A percentile compares a stretch with the other conserved stretches of the same genome.
phyloP scores from a whole-genome alignment of 2,888 invertebrate species.

The Myathropa florea region DNA sequence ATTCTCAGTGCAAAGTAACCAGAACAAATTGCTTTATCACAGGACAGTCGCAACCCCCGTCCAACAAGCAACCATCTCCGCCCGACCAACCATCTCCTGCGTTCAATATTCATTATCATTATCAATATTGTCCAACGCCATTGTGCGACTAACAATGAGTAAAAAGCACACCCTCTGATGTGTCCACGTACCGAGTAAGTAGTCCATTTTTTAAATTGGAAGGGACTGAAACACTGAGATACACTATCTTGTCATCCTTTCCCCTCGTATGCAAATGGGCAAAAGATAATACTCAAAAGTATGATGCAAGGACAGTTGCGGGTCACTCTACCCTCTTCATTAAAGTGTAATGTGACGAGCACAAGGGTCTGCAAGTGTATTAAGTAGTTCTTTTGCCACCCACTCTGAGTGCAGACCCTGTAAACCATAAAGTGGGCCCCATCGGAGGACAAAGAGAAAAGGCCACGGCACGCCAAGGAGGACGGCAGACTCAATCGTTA shows the following conservation, averaged over 20 bases:
- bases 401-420: no score
- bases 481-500: slow-evolving; percentile 44
- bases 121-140: slow-evolving; percentile 65
- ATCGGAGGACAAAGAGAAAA: background rate
- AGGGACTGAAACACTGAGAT: slow-evolving; percentile 5
- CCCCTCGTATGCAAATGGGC: background rate
- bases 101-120: slow-evolving; percentile 70
- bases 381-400: background rate
- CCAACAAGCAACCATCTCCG: no score
- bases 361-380: slow-evolving; percentile 12
- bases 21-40: slow-evolving; percentile 68
- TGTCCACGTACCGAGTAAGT: slow-evolving; percentile 26
- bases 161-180: slow-evolving; percentile 17
- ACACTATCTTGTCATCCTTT: background rate
- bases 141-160: slow-evolving; percentile 48
- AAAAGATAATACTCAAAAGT: slow-evolving; percentile 27
- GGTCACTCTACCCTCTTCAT: slow-evolving; percentile 52
- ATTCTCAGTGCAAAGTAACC: slow-evolving; percentile 58
- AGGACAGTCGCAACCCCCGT: slow-evolving; percentile 46
- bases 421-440: background rate
- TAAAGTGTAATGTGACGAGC: slow-evolving; percentile 35
- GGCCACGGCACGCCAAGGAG: no score
- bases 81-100: background rate
- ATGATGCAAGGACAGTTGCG: slow-evolving; percentile 33
- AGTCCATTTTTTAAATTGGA: slow-evolving; percentile 45